Percentiles rank a stretch among this genome's conserved stretches.
These are phyloP conservation scores for Suillia variegata DNA, from an alignment of 2,888 invertebrate genomes.

Conservation along the genomic window DNA sequence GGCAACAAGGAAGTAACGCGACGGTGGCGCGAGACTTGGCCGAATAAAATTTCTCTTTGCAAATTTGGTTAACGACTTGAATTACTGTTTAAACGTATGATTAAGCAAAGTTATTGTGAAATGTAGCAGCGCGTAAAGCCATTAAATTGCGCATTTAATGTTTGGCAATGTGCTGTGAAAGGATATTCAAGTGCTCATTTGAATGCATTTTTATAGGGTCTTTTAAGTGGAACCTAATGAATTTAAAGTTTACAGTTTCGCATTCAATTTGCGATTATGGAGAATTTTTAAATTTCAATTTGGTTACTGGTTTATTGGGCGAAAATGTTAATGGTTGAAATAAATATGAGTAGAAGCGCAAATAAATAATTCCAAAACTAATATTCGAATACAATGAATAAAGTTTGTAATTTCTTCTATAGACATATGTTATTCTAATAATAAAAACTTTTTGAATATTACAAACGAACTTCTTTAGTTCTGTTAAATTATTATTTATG, in stretches of 20 bases:
- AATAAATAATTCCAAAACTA: no score
- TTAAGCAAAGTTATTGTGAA: slow-evolving; percentile 17
- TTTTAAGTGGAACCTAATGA: neutral
- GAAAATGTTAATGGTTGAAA: no score
- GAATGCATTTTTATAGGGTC: slow-evolving; percentile 4
- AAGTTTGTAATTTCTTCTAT: no score
- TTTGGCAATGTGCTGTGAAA: neutral
- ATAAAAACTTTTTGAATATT: no score
- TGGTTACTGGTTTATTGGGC: slow-evolving; percentile 14
- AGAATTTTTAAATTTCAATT: neutral
- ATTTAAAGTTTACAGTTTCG: neutral
- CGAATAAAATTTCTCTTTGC: slow-evolving; percentile 10
- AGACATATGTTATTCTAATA: no score
- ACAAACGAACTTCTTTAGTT: no score
- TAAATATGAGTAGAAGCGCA: no score
- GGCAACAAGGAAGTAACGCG: slow-evolving; percentile 15
- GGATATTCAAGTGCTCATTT: neutral
- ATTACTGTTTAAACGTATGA: slow-evolving; percentile 10
- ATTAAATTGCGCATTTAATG: slow-evolving; percentile 12
- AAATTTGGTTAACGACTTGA: slow-evolving; percentile 8
- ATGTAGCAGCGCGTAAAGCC: slow-evolving; percentile 8
- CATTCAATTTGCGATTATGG: neutral
- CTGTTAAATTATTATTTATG: no score
- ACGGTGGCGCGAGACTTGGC: neutral
- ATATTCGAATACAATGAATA: no score